phyloP scores from a whole-genome alignment of 2,113 vertebrate species.

The Platysteira castanea region DNA sequence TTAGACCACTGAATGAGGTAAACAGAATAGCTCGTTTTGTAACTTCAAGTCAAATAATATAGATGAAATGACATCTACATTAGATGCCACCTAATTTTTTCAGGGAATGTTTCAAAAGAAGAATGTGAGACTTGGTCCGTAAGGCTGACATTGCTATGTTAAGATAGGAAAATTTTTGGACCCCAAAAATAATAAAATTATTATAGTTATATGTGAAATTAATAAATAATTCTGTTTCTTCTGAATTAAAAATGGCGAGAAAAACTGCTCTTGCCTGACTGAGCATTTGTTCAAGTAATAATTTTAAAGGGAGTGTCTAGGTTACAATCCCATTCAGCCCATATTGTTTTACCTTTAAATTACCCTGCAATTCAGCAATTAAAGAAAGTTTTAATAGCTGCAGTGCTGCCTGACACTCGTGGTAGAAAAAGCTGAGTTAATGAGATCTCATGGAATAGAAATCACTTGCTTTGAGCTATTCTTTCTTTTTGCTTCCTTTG shows the following conservation, averaged over 20 bases:
- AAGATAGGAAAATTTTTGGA: not conserved
- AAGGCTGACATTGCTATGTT: not conserved
- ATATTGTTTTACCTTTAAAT: slow-evolving; percentile 5
- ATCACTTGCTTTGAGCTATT: slow-evolving; percentile 11
- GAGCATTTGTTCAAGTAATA: not conserved
- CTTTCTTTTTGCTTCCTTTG: not conserved
- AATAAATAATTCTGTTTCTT: not conserved
- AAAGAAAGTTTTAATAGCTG: not conserved
- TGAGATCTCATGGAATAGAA: not conserved
- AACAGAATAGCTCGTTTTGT: not conserved
- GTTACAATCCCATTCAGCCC: not conserved
- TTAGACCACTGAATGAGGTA: not conserved
- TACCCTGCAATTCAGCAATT: slow-evolving; percentile 2
- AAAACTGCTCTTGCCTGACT: not conserved
- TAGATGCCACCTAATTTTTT: not conserved
- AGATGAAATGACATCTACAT: not conserved
- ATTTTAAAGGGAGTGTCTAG: not conserved
- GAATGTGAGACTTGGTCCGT: not conserved
- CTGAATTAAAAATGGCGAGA: not conserved
- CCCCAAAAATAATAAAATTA: not conserved
- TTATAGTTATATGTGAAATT: not conserved
- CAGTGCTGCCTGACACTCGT: not conserved
- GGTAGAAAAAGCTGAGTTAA: not conserved
- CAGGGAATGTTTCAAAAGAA: not conserved
- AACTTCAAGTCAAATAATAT: not conserved